Conservation (phyloP, 2,888 invertebrate species). For the Cremastobaeus sp. region DNA sequence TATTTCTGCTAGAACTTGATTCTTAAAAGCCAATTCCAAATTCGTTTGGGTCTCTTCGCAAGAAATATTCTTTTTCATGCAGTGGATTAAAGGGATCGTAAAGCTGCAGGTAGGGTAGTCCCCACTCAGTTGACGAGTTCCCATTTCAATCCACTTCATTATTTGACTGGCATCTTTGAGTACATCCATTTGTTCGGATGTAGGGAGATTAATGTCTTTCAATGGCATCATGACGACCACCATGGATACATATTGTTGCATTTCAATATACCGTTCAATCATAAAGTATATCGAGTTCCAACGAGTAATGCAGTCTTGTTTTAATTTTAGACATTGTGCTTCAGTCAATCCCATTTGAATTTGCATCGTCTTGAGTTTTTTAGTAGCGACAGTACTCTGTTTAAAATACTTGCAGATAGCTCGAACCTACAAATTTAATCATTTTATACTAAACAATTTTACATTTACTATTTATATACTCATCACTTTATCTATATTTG, state of each 20-base stretch:
- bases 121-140: slow-evolving; percentile 2
- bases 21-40: slow-evolving; percentile 1
- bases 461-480: too few relatives aligned
- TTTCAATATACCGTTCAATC: slow-evolving; percentile 14
- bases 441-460: too few relatives aligned
- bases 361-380: too few relatives aligned
- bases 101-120: slow-evolving; percentile 26
- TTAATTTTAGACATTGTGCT: slow-evolving; percentile 15
- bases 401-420: too few relatives aligned
- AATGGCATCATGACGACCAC: neutral
- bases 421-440: too few relatives aligned
- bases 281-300: slow-evolving; percentile 32
- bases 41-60: neutral
- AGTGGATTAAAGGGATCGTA: slow-evolving; percentile 18
- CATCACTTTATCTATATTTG: too few relatives aligned
- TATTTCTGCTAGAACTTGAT: slow-evolving; percentile 3
- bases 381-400: too few relatives aligned
- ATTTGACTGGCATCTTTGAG: neutral
- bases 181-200: slow-evolving; percentile 4
- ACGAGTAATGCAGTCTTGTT: slow-evolving; percentile 12
- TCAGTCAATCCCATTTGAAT: slow-evolving; percentile 12
- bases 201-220: too few relatives aligned
- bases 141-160: slow-evolving; percentile 8
- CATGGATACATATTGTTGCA: slow-evolving; percentile 8
- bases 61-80: slow-evolving; percentile 13